A percentile compares a stretch with the other conserved stretches of the same genome.
Evolutionary conservation across 1,140 invertebrate genomes (phyloP).

Genomic region (Aphaenogaster rudis): DNA sequence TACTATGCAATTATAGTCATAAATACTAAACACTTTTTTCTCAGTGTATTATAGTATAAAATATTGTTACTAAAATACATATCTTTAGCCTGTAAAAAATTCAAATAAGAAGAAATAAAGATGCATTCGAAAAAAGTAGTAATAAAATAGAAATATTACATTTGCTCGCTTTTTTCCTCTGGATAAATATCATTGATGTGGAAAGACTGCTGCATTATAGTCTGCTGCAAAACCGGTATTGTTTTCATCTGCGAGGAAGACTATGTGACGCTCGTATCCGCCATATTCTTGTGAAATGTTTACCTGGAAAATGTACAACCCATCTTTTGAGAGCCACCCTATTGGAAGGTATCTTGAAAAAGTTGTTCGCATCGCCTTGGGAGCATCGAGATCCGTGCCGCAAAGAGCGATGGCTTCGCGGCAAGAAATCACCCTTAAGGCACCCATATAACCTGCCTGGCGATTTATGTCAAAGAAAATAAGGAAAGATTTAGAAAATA

Average conservation of each 20-base stretch:
- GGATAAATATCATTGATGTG: background rate
- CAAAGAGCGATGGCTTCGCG: slow-evolving; percentile 46
- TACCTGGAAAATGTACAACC: slow-evolving; percentile 38
- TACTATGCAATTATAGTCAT: no score
- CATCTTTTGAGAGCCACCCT: slow-evolving; percentile 45
- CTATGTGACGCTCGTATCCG: background rate
- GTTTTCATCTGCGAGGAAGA: slow-evolving; percentile 6
- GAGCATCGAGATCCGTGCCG: slow-evolving; percentile 39
- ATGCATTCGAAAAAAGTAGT: background rate
- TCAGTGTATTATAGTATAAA: background rate
- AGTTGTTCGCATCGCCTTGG: slow-evolving; percentile 53
- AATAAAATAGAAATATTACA: background rate
- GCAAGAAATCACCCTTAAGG: slow-evolving; percentile 57
- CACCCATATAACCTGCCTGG: slow-evolving; percentile 20
- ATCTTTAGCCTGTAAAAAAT: background rate
- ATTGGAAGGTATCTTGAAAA: slow-evolving; percentile 48
- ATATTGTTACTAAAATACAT: background rate
- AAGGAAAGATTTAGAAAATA: slow-evolving; percentile 43
- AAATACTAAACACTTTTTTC: no score
- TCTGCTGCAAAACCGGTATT: slow-evolving; percentile 23
- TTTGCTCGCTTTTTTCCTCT: background rate
- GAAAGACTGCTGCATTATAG: background rate
- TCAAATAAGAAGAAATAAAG: background rate
- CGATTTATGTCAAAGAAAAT: slow-evolving; percentile 61
- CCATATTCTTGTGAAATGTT: slow-evolving; percentile 42